These are phyloP conservation scores for Siphamia tubifer DNA, from an alignment of 2,113 vertebrate genomes.

Conservation along the genomic window DNA sequence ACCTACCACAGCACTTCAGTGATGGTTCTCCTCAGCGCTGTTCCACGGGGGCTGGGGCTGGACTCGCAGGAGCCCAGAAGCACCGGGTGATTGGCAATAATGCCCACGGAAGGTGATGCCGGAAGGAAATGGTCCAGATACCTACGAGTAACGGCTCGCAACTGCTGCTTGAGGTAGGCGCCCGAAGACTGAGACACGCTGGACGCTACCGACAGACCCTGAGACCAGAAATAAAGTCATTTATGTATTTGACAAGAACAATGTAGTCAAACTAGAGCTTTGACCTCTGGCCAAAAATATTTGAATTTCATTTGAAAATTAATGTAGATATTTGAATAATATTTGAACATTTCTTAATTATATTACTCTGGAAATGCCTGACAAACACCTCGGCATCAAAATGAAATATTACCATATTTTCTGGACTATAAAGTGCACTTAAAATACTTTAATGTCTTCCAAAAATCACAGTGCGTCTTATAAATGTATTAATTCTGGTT, in stretches of 20 bases:
- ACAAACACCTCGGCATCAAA: too few species aligned
- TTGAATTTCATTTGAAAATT: too few species aligned
- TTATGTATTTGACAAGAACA: background rate
- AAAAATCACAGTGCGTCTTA: too few species aligned
- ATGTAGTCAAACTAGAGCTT: background rate
- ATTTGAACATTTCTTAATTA: too few species aligned
- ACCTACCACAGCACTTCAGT: conserved; percentile 78
- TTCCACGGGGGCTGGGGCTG: conserved; percentile 57
- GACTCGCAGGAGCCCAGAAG: conserved; percentile 83
- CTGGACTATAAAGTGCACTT: too few species aligned
- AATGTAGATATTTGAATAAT: too few species aligned
- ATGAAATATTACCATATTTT: too few species aligned
- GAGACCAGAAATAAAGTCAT: background rate
- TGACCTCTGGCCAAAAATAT: too few species aligned
- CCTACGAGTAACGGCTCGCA: conserved; percentile 83
- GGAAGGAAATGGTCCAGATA: conserved; percentile 94
- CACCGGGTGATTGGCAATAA: conserved; percentile 86
- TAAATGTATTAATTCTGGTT: too few species aligned
- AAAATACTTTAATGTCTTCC: too few species aligned
- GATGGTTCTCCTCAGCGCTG: conserved; percentile 68
- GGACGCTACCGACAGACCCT: conserved; percentile 89
- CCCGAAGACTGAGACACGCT: conserved; percentile 86
- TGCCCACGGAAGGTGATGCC: conserved; percentile 65
- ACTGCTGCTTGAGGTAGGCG: conserved; percentile 88
- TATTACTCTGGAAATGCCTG: too few species aligned